Evolutionary conservation across 2,888 invertebrate genomes (phyloP), one percentile per base, ranked within the genome.

Genomic region (Temnothorax unifasciatus): DNA sequence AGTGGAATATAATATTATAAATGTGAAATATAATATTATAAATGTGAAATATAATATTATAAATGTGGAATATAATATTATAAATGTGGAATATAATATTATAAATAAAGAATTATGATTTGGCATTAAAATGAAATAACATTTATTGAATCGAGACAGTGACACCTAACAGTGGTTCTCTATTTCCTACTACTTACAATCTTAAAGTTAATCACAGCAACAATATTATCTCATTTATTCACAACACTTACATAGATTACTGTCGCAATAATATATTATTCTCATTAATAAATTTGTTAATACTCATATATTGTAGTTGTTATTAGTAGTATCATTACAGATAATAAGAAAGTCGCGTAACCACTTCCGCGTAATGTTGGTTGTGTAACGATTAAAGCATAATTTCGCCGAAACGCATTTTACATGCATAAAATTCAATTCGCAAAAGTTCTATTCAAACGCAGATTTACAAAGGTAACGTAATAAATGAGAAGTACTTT

Each of bases 141-240:
- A 95, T 94, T 94, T 94, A 95, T 94, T 94, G 94, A 93, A 94
- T 94, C 91, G 92, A 94, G 93, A 94, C 93, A 94, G 94, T 94
- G 94, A 94, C 94, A 94, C 93, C 94, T 94, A 95, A 94, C 94
- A 94, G 92, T 94, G 92, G 93, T 92, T 94, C 92, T 94, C 92
- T 94, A 93, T 92, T 89, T 91, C 90, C 93, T 94, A 94, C 94
- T 94, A 95, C 93, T 94, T 94, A 94, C 95, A 94, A 94, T 94
- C 94, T 94, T 95, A 95, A 90, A 93, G 92, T 92, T 94, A 95
- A 95, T 95, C 95, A 95, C 95, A 95, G 95, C 95, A 95, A 95
- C 95, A 95, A 95, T 95, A 94, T 94, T 94, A 94, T 94, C 94
- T 95, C 94, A 94, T 94, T 95, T 95, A 94, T 95, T 95, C 95